Evolutionary conservation across 1,140 invertebrate genomes (phyloP).

Genomic region (Anthonomus grandis): DNA sequence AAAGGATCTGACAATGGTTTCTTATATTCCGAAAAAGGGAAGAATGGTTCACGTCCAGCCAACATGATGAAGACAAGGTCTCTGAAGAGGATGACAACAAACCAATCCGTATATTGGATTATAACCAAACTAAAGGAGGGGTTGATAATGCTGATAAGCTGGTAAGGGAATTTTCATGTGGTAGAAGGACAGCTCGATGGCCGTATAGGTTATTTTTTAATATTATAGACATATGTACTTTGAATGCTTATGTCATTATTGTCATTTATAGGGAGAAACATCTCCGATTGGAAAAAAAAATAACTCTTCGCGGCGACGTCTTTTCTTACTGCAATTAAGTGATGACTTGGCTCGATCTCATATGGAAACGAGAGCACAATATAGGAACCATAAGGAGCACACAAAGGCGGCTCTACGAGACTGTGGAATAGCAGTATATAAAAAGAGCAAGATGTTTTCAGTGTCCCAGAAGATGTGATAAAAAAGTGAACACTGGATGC

Average conservation of each 20-base stretch:
- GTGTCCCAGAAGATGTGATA: no score
- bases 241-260: constrained; percentile 23
- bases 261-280: constrained; percentile 22
- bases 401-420: constrained; percentile 15
- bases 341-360: constrained; percentile 14
- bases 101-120: constrained; percentile 17
- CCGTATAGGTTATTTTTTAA: constrained; percentile 29
- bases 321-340: constrained; percentile 16
- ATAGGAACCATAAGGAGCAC: constrained; percentile 7
- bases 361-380: constrained; percentile 16
- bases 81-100: constrained; percentile 1
- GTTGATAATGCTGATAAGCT: constrained; percentile 25
- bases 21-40: constrained; percentile 37
- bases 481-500: no score
- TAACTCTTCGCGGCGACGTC: constrained; percentile 3
- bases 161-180: constrained; percentile 21
- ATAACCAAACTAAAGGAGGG: constrained; percentile 21
- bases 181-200: constrained; percentile 26
- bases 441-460: no score
- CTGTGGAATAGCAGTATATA: no score
- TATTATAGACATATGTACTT: constrained; percentile 26
- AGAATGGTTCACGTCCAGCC: constrained; percentile 31
- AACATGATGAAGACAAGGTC: constrained; percentile 26
- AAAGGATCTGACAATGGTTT: constrained; percentile 33
- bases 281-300: constrained; percentile 25